These are phyloP conservation scores for Byasa hedistus DNA, from an alignment of 2,888 invertebrate species.

Conservation along the genomic window DNA sequence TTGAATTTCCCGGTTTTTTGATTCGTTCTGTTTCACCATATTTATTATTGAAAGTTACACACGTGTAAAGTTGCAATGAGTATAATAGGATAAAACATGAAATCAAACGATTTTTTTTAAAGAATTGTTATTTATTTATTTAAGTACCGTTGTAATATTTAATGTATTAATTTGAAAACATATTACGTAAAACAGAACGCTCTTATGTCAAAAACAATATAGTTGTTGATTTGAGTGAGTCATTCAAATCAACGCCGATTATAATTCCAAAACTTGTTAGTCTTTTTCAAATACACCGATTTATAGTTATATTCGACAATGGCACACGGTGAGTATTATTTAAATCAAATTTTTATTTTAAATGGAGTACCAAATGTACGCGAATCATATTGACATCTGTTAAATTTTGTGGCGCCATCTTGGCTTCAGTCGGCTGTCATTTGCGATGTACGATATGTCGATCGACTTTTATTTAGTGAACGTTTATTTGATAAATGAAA, in stretches of 20 bases:
- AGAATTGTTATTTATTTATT: no score
- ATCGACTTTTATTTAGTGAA: slow-evolving; percentile 34
- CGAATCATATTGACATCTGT: slow-evolving; percentile 60
- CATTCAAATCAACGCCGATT: slow-evolving; percentile 37
- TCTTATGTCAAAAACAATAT: slow-evolving; percentile 25
- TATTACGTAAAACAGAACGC: slow-evolving; percentile 18
- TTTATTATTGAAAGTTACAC: neutral
- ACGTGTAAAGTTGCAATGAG: no score
- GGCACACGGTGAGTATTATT: slow-evolving; percentile 61
- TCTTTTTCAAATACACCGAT: neutral
- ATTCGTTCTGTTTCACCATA: slow-evolving; percentile 14
- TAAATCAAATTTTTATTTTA: slow-evolving; percentile 30
- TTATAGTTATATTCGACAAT: slow-evolving; percentile 39
- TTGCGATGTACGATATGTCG: slow-evolving; percentile 46
- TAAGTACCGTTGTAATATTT: no score
- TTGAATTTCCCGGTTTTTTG: slow-evolving; percentile 16
- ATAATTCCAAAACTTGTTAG: slow-evolving; percentile 10
- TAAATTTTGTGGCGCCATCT: slow-evolving; percentile 65
- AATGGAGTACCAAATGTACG: slow-evolving; percentile 40
- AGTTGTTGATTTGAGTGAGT: slow-evolving; percentile 26
- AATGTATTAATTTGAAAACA: no score
- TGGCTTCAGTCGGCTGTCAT: slow-evolving; percentile 41
- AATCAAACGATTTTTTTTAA: no score
- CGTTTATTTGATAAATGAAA: slow-evolving; percentile 8
- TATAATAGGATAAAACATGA: no score